Conservation (phyloP, 2,888 invertebrate genomes). For the Rhopalosiphum nymphaeae region DNA sequence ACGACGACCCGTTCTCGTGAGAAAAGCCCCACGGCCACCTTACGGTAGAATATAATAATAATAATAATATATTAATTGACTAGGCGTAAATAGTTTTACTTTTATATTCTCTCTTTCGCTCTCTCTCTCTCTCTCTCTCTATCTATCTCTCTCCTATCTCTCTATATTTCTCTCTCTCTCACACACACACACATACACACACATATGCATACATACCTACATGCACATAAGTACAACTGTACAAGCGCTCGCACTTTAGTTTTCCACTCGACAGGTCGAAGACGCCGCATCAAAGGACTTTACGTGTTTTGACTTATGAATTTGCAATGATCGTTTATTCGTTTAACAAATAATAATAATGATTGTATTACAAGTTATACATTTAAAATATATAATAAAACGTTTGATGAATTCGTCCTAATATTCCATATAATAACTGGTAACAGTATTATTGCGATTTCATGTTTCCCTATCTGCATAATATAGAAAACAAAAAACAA, state of each 20-base stretch:
- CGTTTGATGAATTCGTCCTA: neutral
- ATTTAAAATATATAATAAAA: neutral
- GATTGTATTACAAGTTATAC: neutral
- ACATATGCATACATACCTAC: neutral
- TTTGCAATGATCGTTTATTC: neutral
- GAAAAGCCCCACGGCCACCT: constrained; percentile 30
- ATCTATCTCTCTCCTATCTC: no score
- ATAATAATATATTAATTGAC: constrained; percentile 32
- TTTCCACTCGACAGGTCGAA: neutral
- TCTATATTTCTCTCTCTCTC: no score
- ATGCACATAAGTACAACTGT: neutral
- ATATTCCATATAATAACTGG: neutral
- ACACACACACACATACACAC: neutral
- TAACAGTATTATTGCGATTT: neutral
- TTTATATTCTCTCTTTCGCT: neutral
- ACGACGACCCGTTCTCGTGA: constrained; percentile 39
- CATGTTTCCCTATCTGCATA: neutral
- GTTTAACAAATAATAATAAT: neutral
- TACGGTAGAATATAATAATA: constrained; percentile 5
- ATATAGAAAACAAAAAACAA: neutral
- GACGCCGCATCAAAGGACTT: neutral
- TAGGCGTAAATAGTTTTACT: constrained; percentile 34
- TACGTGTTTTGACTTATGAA: neutral
- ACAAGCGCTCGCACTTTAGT: neutral
- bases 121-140: no score